Percentiles rank a stretch among this genome's conserved stretches.
Evolutionary conservation across 1,140 invertebrate genomes (phyloP).

Genomic region (Neodiprion lecontei): DNA sequence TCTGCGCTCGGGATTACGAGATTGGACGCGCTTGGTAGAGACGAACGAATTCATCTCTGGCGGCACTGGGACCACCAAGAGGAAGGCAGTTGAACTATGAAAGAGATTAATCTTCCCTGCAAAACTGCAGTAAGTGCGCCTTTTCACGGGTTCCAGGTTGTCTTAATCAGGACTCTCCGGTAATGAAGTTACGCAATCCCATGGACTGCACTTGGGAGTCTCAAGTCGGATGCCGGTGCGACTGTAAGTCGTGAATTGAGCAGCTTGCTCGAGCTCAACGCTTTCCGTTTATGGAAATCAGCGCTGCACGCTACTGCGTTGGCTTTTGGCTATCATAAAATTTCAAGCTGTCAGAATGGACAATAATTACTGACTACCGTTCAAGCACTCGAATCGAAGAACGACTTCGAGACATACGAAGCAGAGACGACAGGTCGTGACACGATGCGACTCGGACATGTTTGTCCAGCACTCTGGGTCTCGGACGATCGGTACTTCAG

Average conservation of each 20-base stretch:
- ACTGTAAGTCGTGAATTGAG: no score
- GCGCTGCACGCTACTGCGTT: neutral
- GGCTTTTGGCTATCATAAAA: neutral
- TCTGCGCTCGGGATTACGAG: neutral
- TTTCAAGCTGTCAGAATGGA: neutral
- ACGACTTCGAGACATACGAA: neutral
- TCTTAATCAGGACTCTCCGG: no score
- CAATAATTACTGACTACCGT: neutral
- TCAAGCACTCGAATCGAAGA: constrained; percentile 2
- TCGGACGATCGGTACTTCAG: neutral
- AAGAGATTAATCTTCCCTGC: neutral
- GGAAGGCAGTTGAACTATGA: neutral
- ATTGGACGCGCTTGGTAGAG: neutral
- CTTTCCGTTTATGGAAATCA: neutral
- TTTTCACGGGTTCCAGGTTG: no score
- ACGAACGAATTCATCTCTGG: neutral
- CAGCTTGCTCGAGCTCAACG: no score
- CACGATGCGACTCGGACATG: neutral
- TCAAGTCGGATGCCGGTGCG: no score
- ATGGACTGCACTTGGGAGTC: no score
- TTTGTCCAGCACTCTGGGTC: constrained; percentile 1
- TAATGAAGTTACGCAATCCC: no score
- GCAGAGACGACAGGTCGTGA: constrained; percentile 6
- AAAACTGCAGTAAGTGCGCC: neutral
- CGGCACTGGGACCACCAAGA: neutral